Conservation (phyloP, 2,888 invertebrate genomes). For the Neria commutata region DNA sequence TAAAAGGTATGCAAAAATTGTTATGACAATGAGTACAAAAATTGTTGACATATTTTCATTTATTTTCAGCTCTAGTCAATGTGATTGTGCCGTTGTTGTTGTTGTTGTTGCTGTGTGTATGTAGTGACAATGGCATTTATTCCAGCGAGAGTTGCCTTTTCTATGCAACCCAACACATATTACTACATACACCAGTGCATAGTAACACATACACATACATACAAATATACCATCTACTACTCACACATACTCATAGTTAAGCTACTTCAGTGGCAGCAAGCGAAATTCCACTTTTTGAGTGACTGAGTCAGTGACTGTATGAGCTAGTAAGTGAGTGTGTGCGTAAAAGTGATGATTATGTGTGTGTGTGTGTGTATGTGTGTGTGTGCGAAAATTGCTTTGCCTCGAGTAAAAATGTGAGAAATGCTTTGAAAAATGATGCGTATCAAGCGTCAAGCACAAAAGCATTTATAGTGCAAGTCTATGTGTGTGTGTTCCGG, state of each 20-base stretch:
- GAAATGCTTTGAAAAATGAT: neutral
- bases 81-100: neutral
- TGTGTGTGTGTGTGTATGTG: neutral
- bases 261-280: too few species aligned
- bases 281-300: neutral
- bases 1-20: neutral
- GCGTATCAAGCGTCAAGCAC: neutral
- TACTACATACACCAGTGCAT: neutral
- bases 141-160: neutral
- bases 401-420: neutral
- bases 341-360: neutral
- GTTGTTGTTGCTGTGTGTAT: neutral
- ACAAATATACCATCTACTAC: too few species aligned
- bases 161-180: neutral
- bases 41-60: constrained; percentile 1
- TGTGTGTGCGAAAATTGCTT: neutral
- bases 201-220: neutral
- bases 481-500: neutral
- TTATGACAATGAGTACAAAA: neutral
- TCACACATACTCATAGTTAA: too few species aligned
- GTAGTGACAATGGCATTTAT: neutral
- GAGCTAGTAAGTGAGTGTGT: too few species aligned
- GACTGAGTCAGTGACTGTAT: too few species aligned
- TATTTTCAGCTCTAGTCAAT: too few species aligned
- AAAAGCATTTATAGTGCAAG: neutral